Base-by-base conservation (phyloP, 2,797 vertebrate genomes). In the Huso huso region DNA sequence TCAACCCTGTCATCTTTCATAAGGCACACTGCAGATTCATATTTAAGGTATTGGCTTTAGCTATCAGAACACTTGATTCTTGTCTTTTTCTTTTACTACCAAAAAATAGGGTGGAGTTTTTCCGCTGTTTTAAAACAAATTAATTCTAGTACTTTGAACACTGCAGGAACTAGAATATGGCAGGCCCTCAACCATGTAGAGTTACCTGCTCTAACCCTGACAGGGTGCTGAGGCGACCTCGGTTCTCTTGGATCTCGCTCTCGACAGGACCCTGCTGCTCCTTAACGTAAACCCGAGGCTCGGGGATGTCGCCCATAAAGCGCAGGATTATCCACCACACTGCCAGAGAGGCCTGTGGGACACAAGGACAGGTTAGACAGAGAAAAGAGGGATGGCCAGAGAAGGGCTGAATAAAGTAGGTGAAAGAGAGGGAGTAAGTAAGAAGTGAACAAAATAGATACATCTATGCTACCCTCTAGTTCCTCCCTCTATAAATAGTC, bases 241-340 rank as follows among this genome's bases (percentile, higher is more conserved):
- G 68, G 23, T 88, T 88, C 62, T 81, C 69, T 0, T 78, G 77
- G n/a, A 37, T 37, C 37, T 37, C 57, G 50, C 67, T 75, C 6
- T 81, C 77, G 69, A 48, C 37, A 37, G 37, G 37, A 48, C 15
- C 4, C 64, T 59, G 67, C 12, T 58, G 67, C 51, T 62, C 85
- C 68, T 72, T 84, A 57, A 82, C 70, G 69, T 81, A 82, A 49
- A 82, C 77, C 67, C 81, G 86, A 3, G 93, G 94, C 74, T 99
- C 97, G 0, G 94, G 92, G 13, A 97, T 86, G 70, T 98, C 96
- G 8, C 95, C 96, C 95, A 98, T 95, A 84, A 99, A 99, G 77
- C 95, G 90, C 79, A 98, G 79, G 78, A 99, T 94, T 75, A 94
- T 84, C 80, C 84, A 90, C 96, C 97, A 99, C 63, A 98, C 84